Percentiles rank a stretch among this genome's conserved stretches.
phyloP scores from a whole-genome alignment of 2,797 vertebrate species.

The Anguilla obscura region DNA sequence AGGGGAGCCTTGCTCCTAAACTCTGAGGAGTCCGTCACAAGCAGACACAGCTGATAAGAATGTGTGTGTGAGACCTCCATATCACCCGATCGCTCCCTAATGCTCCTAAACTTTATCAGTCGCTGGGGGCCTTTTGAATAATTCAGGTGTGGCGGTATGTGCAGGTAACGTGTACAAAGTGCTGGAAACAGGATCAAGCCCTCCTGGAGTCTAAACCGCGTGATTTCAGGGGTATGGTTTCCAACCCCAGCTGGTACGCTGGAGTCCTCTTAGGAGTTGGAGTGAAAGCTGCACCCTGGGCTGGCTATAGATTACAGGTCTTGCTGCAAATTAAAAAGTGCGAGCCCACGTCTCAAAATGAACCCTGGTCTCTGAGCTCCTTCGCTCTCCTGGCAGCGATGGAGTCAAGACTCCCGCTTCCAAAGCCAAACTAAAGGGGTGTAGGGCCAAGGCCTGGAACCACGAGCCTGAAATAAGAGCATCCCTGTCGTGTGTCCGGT shows the following conservation, averaged over 20 bases:
- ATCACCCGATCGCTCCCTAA: slow-evolving; percentile 9
- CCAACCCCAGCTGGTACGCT: not conserved
- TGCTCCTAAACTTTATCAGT: slow-evolving; percentile 16
- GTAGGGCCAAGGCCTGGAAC: not conserved
- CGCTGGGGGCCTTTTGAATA: slow-evolving; percentile 39
- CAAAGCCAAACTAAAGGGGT: not conserved
- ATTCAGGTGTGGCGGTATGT: slow-evolving; percentile 28
- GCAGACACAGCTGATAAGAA: not conserved
- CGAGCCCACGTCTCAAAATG: not conserved
- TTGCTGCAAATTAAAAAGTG: not conserved
- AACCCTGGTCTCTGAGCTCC: not conserved
- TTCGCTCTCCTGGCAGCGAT: not conserved
- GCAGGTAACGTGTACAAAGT: slow-evolving; percentile 44
- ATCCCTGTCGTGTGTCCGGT: too few relatives aligned
- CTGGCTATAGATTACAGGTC: not conserved
- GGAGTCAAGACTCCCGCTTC: not conserved
- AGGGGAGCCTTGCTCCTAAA: not conserved
- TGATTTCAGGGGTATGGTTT: not conserved
- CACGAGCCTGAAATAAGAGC: too few relatives aligned
- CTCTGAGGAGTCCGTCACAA: not conserved
- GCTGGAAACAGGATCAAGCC: not conserved
- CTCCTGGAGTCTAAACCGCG: not conserved
- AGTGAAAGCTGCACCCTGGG: not conserved
- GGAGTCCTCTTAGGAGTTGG: not conserved
- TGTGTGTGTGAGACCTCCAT: not conserved